Conservation (phyloP, 1,140 invertebrate genomes). For the Ericerus pela region DNA sequence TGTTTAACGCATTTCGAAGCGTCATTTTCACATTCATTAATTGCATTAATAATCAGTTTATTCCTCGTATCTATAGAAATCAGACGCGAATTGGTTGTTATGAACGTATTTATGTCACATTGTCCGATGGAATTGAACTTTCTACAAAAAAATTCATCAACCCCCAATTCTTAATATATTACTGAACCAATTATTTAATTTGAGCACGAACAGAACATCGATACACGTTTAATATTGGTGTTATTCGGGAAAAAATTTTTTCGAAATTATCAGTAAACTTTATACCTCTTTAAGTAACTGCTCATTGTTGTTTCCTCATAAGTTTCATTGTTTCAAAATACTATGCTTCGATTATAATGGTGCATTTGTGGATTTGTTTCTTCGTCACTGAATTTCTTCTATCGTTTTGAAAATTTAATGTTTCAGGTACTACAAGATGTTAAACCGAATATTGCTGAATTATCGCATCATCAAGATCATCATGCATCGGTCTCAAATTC, state of each 20-base stretch:
- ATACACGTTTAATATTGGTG: neutral
- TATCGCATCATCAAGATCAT: slow-evolving; percentile 19
- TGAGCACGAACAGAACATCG: too few relatives aligned
- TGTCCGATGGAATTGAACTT: too few relatives aligned
- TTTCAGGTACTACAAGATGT: slow-evolving; percentile 24
- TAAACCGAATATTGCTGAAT: slow-evolving; percentile 23
- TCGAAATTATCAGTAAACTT: neutral
- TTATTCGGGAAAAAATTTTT: neutral
- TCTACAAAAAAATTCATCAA: too few relatives aligned
- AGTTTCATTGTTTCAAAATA: neutral
- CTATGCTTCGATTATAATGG: neutral
- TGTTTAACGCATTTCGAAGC: too few relatives aligned
- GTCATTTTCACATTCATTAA: too few relatives aligned
- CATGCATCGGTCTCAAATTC: slow-evolving; percentile 33
- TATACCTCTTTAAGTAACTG: neutral
- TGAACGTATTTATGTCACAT: too few relatives aligned
- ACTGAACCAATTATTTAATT: too few relatives aligned
- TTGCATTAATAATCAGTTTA: too few relatives aligned
- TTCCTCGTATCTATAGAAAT: too few relatives aligned
- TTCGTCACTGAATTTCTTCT: neutral
- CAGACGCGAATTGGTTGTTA: too few relatives aligned
- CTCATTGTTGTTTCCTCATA: neutral
- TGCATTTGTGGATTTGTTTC: neutral
- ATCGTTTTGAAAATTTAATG: neutral
- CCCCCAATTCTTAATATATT: too few relatives aligned